phyloP scores from a whole-genome alignment of 2,888 invertebrate species.

The Cerceris rybyensis region DNA sequence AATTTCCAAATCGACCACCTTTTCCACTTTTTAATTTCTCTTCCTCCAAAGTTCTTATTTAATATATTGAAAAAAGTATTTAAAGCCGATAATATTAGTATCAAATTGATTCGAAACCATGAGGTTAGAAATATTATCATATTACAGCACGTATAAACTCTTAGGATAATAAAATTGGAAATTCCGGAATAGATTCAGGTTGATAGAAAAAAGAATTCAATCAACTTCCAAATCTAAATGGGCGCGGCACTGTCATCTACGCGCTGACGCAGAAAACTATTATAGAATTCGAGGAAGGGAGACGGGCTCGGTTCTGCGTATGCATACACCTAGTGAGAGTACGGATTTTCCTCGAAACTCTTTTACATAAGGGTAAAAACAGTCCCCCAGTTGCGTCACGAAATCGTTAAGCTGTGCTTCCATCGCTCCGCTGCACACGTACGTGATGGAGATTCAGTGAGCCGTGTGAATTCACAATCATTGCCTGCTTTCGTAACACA shows the following conservation, averaged over 20 bases:
- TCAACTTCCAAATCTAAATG: slow-evolving; percentile 62
- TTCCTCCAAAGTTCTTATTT: no score
- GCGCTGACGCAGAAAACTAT: slow-evolving; percentile 65
- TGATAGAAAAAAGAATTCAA: slow-evolving; percentile 21
- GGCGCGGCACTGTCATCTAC: slow-evolving; percentile 72
- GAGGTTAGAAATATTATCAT: no score
- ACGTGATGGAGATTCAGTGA: no score
- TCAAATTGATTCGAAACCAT: no score
- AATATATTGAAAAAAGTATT: no score
- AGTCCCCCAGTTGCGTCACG: slow-evolving; percentile 36
- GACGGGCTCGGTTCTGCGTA: slow-evolving; percentile 37
- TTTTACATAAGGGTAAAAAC: slow-evolving; percentile 41
- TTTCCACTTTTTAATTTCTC: no score
- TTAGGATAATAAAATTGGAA: no score
- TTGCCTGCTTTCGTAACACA: no score
- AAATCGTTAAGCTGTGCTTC: slow-evolving; percentile 35
- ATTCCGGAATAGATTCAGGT: not conserved
- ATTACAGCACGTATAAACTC: no score
- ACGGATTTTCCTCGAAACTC: slow-evolving; percentile 44
- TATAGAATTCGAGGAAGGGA: slow-evolving; percentile 54
- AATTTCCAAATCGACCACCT: no score
- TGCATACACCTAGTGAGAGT: slow-evolving; percentile 38
- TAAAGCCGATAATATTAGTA: no score
- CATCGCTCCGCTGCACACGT: not conserved
- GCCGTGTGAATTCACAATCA: no score